A percentile compares a stretch with the other conserved stretches of the same genome.
Evolutionary conservation across 2,888 invertebrate genomes (phyloP).

Genomic region (Drosophila macrospina): DNA sequence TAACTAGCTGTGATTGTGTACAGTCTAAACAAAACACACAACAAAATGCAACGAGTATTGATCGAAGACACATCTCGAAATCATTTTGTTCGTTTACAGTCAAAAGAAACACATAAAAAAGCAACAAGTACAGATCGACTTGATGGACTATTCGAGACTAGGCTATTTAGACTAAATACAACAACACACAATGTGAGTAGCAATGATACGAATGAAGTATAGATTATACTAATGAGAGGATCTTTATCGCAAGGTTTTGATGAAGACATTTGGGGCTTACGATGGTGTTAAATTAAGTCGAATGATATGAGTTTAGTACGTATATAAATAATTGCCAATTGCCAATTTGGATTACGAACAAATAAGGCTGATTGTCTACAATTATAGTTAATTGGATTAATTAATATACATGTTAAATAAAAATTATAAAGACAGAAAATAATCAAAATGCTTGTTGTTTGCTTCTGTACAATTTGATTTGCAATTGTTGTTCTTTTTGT

Average conservation of each 20-base stretch:
- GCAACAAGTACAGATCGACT: slow-evolving; percentile 24
- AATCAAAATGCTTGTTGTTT: slow-evolving; percentile 49
- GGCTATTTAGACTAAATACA: slow-evolving; percentile 41
- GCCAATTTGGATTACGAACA: slow-evolving; percentile 63
- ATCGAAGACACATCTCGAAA: slow-evolving; percentile 6
- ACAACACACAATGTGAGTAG: slow-evolving; percentile 41
- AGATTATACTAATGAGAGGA: slow-evolving; percentile 31
- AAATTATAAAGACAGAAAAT: slow-evolving; percentile 23
- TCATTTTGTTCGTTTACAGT: slow-evolving; percentile 9
- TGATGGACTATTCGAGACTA: slow-evolving; percentile 22
- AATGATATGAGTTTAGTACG: slow-evolving; percentile 52
- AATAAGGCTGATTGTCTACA: slow-evolving; percentile 34
- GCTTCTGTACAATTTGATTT: slow-evolving; percentile 56
- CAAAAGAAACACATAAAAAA: slow-evolving; percentile 12
- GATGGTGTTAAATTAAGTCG: slow-evolving; percentile 41
- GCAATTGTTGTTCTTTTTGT: slow-evolving; percentile 34
- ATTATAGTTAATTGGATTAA: slow-evolving; percentile 34
- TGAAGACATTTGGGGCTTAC: slow-evolving; percentile 29
- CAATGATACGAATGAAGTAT: slow-evolving; percentile 41
- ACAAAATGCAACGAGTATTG: slow-evolving; percentile 23
- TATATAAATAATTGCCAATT: slow-evolving; percentile 53
- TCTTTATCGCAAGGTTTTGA: slow-evolving; percentile 18
- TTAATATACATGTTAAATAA: slow-evolving; percentile 33
- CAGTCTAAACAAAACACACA: slow-evolving; percentile 51
- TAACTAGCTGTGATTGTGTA: slow-evolving; percentile 48